Conservation (phyloP, 2,888 invertebrate genomes). For the Andrena bicolor region DNA sequence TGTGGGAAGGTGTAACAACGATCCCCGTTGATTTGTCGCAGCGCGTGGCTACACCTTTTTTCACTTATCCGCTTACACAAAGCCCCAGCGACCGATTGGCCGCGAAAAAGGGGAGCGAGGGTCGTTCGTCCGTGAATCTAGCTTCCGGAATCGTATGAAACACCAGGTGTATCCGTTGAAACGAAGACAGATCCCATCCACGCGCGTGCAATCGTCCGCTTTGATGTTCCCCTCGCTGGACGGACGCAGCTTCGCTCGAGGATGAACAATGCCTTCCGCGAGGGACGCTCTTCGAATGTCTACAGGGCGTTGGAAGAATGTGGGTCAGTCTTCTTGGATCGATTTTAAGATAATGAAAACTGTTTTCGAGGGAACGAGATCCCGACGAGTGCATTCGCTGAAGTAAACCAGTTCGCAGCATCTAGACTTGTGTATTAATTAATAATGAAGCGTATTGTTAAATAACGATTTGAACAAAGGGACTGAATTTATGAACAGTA, state of each 20-base stretch:
- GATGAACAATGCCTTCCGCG: neutral
- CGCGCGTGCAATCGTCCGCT: slow-evolving; percentile 25
- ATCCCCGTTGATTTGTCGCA: slow-evolving; percentile 36
- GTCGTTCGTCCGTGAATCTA: neutral
- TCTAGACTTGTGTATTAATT: too few species aligned
- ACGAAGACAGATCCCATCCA: slow-evolving; percentile 30
- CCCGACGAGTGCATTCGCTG: too few species aligned
- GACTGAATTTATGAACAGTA: too few species aligned
- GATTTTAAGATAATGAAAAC: too few species aligned
- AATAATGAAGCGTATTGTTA: too few species aligned
- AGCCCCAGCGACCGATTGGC: slow-evolving; percentile 25
- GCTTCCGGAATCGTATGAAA: neutral
- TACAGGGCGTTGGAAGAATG: too few species aligned
- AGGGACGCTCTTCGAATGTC: neutral
- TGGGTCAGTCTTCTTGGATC: too few species aligned
- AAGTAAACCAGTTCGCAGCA: too few species aligned
- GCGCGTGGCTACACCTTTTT: slow-evolving; percentile 29
- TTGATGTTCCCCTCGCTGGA: slow-evolving; percentile 30
- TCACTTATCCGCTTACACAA: slow-evolving; percentile 33
- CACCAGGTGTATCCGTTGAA: neutral
- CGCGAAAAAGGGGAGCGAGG: neutral
- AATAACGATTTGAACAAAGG: too few species aligned
- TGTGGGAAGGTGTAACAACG: slow-evolving; percentile 19
- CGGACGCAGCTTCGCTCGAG: neutral
- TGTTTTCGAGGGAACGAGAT: too few species aligned